Evolutionary conservation across 2,888 invertebrate species (phyloP).

Genomic region (Mimachlamys varia): DNA sequence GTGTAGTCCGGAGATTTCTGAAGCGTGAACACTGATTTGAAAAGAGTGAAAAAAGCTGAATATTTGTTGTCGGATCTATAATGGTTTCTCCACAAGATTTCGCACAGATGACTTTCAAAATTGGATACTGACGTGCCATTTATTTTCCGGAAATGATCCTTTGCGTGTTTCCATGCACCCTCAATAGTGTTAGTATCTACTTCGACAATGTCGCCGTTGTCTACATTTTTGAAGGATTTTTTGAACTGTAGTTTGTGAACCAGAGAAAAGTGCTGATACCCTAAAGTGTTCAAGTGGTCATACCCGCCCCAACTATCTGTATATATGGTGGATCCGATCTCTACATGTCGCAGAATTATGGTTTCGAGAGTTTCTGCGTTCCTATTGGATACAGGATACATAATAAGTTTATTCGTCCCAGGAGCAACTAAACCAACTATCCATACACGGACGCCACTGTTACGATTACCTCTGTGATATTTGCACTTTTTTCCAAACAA

Average conservation of each 20-base stretch:
- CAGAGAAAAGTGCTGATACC: constrained; percentile 48
- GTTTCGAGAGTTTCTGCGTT: constrained; percentile 37
- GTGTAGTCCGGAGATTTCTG: not conserved
- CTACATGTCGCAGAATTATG: constrained; percentile 42
- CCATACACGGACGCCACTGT: constrained; percentile 43
- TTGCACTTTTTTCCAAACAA: constrained; percentile 47
- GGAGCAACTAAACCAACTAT: constrained; percentile 53
- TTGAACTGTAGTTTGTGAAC: constrained; percentile 45
- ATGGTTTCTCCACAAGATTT: constrained; percentile 43
- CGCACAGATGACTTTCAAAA: constrained; percentile 43
- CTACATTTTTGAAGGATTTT: constrained; percentile 41
- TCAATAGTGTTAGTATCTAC: constrained; percentile 49
- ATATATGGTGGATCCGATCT: constrained; percentile 32
- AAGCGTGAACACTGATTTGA: not conserved
- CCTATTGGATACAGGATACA: constrained; percentile 42
- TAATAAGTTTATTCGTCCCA: constrained; percentile 42
- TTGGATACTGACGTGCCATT: constrained; percentile 25
- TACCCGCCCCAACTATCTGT: constrained; percentile 45
- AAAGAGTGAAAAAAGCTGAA: not conserved
- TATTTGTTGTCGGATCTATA: not conserved
- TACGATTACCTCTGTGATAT: constrained; percentile 48
- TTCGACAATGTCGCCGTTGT: constrained; percentile 36
- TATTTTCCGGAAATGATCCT: constrained; percentile 49
- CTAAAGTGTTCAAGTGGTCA: constrained; percentile 28
- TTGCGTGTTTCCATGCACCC: constrained; percentile 54